Conservation (phyloP, 2,797 vertebrate genomes). For the Oryzias dopingdopingensis region DNA sequence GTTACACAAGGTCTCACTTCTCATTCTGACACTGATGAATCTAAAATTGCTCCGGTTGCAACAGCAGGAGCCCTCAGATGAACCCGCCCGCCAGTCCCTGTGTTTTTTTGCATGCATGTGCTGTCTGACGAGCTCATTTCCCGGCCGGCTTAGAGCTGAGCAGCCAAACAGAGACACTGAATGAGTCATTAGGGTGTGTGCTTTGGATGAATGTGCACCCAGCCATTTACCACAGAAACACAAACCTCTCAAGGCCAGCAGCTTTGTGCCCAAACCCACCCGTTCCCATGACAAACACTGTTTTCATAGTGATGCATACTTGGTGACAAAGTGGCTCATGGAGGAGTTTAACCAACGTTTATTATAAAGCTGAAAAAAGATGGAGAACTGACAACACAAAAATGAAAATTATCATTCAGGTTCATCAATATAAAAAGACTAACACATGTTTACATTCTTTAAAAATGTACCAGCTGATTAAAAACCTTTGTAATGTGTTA, state of each 20-base stretch:
- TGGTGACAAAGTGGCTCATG: constrained; percentile 37
- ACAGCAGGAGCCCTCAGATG: constrained; percentile 20
- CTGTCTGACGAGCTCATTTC: constrained; percentile 32
- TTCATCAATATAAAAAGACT: no score
- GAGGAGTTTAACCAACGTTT: constrained; percentile 36
- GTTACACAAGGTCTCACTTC: constrained; percentile 8
- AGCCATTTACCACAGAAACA: constrained; percentile 59
- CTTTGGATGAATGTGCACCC: constrained; percentile 28
- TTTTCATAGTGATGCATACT: constrained; percentile 56
- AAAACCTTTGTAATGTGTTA: no score
- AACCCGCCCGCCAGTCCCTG: constrained; percentile 23
- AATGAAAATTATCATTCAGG: no score
- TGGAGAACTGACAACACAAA: no score
- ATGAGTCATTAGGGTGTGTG: constrained; percentile 61
- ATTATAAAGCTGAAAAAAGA: constrained; percentile 24
- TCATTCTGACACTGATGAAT: constrained; percentile 9
- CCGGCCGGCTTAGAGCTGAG: constrained; percentile 17
- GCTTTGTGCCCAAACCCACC: constrained; percentile 43
- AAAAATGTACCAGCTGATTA: no score
- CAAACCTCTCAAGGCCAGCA: constrained; percentile 41
- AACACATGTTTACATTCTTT: no score
- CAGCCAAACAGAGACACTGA: constrained; percentile 48
- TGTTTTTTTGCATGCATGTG: constrained; percentile 39
- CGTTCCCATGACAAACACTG: constrained; percentile 39
- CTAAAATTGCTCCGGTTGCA: constrained; percentile 29